Conservation (phyloP, 2,888 invertebrate species). For the Rhorus exstirpatorius region DNA sequence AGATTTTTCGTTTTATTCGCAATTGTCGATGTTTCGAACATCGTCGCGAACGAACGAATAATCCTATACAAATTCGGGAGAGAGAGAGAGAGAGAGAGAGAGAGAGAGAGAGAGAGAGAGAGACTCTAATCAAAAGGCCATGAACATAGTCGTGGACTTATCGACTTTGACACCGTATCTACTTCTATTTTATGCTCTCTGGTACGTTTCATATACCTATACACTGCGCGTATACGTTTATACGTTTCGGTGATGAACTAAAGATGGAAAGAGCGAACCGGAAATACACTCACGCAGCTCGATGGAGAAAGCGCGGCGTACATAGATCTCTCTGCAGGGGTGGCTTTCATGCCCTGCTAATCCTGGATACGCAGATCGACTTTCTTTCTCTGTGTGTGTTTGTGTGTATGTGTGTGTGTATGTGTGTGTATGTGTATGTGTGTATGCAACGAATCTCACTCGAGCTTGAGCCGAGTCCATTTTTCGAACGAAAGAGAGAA, state of each 20-base stretch:
- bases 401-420: constrained; percentile 20
- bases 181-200: constrained; percentile 9
- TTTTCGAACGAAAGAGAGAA: constrained; percentile 70
- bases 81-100: background rate
- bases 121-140: background rate
- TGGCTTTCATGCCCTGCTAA: constrained; percentile 83
- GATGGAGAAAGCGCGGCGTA: constrained; percentile 49
- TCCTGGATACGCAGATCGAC: constrained; percentile 74
- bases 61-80: constrained; percentile 6
- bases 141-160: constrained; percentile 44
- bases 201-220: background rate
- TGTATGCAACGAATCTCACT: constrained; percentile 30
- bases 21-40: no score
- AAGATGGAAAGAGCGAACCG: constrained; percentile 28
- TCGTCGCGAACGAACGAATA: constrained; percentile 2
- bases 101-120: background rate
- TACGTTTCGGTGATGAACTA: constrained; percentile 5
- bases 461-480: constrained; percentile 49
- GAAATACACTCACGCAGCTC: background rate
- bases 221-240: background rate
- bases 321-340: constrained; percentile 72
- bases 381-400: constrained; percentile 29
- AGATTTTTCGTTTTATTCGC: no score
- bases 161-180: constrained; percentile 8
- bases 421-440: constrained; percentile 4